A percentile compares a stretch with the other conserved stretches of the same genome.
Conservation (phyloP, 2,888 invertebrate genomes). For the Steromphala cineraria region DNA sequence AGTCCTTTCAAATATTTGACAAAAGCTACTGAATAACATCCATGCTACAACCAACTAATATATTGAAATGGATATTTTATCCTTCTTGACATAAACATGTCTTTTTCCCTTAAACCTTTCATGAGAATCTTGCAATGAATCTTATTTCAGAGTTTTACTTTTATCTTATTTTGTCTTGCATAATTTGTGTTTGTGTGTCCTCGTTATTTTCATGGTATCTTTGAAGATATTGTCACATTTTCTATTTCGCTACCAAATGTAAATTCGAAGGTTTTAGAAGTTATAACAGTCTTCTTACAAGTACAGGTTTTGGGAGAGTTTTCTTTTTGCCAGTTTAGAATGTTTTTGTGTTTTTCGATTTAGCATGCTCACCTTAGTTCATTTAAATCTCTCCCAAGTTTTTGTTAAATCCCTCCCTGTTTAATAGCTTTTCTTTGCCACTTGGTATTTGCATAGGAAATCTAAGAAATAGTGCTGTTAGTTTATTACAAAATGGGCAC, state of each 20-base stretch:
- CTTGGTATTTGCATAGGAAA: not conserved
- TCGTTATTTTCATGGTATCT: not conserved
- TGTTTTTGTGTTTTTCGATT: not conserved
- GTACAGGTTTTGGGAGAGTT: slow-evolving; percentile 8
- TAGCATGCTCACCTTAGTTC: not conserved
- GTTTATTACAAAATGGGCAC: not conserved
- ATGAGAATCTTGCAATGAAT: not conserved
- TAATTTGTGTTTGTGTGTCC: not conserved
- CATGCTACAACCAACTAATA: not conserved
- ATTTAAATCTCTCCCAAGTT: not conserved
- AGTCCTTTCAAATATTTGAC: not conserved
- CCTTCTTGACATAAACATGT: not conserved
- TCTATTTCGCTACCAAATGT: not conserved
- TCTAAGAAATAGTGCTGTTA: not conserved
- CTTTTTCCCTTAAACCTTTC: not conserved
- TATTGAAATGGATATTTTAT: not conserved
- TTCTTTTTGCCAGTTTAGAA: slow-evolving; percentile 3
- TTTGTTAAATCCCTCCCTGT: not conserved
- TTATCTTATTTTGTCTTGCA: not conserved
- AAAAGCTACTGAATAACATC: not conserved
- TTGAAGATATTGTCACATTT: not conserved
- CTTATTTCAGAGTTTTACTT: not conserved
- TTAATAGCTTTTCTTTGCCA: not conserved
- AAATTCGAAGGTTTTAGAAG: not conserved
- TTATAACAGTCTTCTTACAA: not conserved